Evolutionary conservation across 2,113 vertebrate genomes (phyloP), one percentile per base, ranked within the genome.

Genomic region (Euleptes europaea): DNA sequence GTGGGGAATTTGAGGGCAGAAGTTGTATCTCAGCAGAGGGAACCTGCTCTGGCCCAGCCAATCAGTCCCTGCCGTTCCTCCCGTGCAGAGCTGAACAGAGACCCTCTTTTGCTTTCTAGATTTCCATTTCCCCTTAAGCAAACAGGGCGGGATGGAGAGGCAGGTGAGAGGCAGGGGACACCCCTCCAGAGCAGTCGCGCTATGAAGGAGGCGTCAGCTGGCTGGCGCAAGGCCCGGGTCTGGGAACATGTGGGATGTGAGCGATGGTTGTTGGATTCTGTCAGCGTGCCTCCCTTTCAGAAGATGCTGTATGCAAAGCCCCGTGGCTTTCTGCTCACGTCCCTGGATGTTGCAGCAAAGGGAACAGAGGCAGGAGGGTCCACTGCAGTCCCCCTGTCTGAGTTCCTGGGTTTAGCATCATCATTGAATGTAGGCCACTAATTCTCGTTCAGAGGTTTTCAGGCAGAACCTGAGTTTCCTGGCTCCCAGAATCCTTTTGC

Each of bases 111-210:
- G 40, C 54, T 57, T 74, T 47, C 66, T 21, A 49, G 10, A 54
- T 65, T 26, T 3, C 69, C 51, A n/a, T 26, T 73, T 74, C 57
- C 70, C 70, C 81, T 63, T n/a, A 63, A 73, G 70, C 70, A 63
- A 83, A 63, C n/a, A 47, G 70, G 44, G 51, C 31, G 12, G 71
- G 81, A 33, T 28, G 81, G 47, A 72, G 44, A 33, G 2, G 21
- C n/a, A 8, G 65, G 19, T 0, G 5, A 31, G 28, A n/a, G 14
- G 11, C 35, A 15, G 1, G 65, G 19, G 1, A 1, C 3, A 1
- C 31, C 38, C 49, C 12, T 26, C 5, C 11, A 5, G 54, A 57
- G 71, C 71, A 12, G 9, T 40, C 1, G 3, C 3, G 38, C 26
- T 42, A 35, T 17, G 40, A 8, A 31, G 12, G 54, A 15, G 75